Evolutionary conservation across 2,113 vertebrate genomes (phyloP).

Genomic region (Cochlearius cochlearius): DNA sequence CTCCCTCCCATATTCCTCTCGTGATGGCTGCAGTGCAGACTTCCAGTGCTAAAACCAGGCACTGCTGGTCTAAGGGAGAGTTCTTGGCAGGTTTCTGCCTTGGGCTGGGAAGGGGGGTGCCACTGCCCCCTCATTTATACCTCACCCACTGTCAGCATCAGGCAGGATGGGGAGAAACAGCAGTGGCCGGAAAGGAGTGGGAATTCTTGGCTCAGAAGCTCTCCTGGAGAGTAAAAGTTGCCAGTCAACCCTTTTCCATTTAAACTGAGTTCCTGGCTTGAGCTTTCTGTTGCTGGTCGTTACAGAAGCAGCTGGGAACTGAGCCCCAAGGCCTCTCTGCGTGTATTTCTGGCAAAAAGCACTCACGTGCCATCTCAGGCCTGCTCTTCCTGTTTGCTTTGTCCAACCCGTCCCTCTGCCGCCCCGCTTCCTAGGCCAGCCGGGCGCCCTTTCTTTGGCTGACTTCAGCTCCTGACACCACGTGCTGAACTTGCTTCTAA

Average conservation of each 20-base stretch:
- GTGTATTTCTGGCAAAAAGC: not conserved
- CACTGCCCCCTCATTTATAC: accelerated
- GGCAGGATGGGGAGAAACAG: not conserved
- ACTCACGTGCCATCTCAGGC: not conserved
- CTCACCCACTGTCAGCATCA: not conserved
- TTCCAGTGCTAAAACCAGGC: not conserved
- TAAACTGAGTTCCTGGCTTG: not conserved
- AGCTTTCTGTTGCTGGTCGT: not conserved
- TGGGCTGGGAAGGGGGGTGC: not conserved
- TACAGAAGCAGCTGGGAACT: not conserved
- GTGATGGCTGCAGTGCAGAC: accelerated
- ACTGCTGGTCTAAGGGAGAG: not conserved
- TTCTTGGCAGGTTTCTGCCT: not conserved
- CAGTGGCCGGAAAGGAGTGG: not conserved
- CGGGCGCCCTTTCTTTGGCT: accelerated
- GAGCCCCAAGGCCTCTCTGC: not conserved
- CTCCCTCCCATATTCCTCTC: accelerated
- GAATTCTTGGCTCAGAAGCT: not conserved
- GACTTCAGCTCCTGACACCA: accelerated
- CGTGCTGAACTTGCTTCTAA: not conserved
- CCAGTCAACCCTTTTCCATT: not conserved
- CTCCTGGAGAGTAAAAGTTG: accelerated
- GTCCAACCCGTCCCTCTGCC: accelerated
- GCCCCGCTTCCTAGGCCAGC: accelerated
- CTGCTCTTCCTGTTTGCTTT: not conserved